Percentiles rank a stretch among this genome's conserved stretches.
Conservation (phyloP, 2,113 vertebrate species). For the Symphodus melops region DNA sequence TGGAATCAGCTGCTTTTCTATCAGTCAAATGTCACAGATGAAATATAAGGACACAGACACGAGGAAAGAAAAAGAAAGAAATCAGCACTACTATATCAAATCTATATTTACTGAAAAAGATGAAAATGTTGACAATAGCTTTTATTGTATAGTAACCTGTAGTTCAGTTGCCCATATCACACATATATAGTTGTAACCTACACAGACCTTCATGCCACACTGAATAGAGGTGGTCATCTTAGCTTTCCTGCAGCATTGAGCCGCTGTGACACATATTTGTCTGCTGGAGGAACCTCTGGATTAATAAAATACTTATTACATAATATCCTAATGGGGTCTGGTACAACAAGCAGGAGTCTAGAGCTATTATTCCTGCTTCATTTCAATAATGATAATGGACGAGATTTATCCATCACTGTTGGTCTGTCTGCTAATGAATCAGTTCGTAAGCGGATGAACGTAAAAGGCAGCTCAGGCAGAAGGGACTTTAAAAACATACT, state of each 20-base stretch:
- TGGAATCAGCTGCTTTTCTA: conserved; percentile 20
- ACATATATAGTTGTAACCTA: background rate
- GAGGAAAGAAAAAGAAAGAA: background rate
- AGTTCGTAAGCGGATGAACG: conserved; percentile 27
- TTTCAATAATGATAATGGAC: conserved; percentile 68
- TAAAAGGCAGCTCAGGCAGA: conserved; percentile 21
- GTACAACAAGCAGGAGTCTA: conserved; percentile 18
- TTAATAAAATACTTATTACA: conserved; percentile 12
- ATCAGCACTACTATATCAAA: background rate
- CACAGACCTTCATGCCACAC: conserved; percentile 29
- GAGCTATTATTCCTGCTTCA: conserved; percentile 17
- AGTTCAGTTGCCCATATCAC: background rate
- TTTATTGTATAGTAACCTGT: background rate
- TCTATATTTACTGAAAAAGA: background rate
- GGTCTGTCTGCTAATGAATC: conserved; percentile 46
- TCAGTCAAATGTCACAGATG: background rate
- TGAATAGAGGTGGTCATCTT: conserved; percentile 39
- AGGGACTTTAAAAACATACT: background rate
- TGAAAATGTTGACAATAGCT: background rate
- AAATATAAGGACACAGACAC: background rate
- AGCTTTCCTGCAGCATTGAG: conserved; percentile 21
- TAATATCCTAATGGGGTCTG: conserved; percentile 26
- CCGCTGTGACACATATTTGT: conserved; percentile 36
- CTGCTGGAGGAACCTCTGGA: conserved; percentile 24
- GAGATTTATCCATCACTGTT: conserved; percentile 43